Base-by-base conservation (phyloP, 64 coral and sea anemone genomes). In the Platygyra sinensis region DNA sequence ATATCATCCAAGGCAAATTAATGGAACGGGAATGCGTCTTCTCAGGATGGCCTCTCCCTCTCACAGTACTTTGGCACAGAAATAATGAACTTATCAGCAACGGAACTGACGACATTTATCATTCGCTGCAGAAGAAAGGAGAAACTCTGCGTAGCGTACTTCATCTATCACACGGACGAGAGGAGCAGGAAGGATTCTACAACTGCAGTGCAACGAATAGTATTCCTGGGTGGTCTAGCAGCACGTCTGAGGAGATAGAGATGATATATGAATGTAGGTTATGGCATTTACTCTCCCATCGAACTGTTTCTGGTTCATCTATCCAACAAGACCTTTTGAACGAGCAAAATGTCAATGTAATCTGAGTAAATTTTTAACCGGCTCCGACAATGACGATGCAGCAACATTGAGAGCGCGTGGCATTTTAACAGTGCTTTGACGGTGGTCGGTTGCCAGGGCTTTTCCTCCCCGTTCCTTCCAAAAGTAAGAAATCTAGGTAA, bases 221-320 rank as follows among this genome's bases (percentile, higher is more conserved):
- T 30, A 77, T 77, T 77, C 10, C 33, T 49, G 74, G 74, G 39
- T 77, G 74, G 74, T 77, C 74, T 2, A 77, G 74, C 20, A 77
- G 3, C 8, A 2, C 1, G 2, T 46, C 36, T 22, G 2, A 24
- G 6, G 3, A 2, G 36, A 77, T 50, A 46, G 36, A 77, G 0
- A 38, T 50, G 32, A 22, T n/a, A 22, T 77, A 52, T 24, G 17
- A 51, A 0, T 77, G 74, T 77, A 77, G 52, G 74, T 69, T 69
- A 69, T 57, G 54, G 0, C 9, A 25, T 69, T 27, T 69, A 27
- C 22, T n/a, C 25, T 8, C 6, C 42, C 7, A 46, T 46, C 42
- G 7, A 46, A 46, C 5, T 46, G 42, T 46, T 46, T 46, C 42
- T 7, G 42, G 3, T 46, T 46, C 42, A 46, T 46, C 5, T 46